Percentiles rank a stretch among this genome's conserved stretches.
phyloP scores from a whole-genome alignment of 1,140 invertebrate species.

The roundworm (Caenorhabditis elegans) region DNA sequence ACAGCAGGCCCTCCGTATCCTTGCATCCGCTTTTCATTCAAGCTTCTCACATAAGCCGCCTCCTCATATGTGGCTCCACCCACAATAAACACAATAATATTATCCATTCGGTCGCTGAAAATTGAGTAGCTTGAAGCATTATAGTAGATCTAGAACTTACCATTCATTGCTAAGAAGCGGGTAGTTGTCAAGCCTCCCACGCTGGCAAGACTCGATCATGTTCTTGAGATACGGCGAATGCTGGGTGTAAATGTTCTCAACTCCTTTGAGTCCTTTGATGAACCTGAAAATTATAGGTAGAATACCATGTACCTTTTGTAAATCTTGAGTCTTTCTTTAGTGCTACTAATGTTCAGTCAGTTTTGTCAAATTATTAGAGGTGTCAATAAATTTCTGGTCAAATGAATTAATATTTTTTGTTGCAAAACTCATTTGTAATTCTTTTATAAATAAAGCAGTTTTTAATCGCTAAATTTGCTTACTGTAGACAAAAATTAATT shows the following conservation, averaged over 20 bases:
- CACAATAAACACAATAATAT: conserved; percentile 90
- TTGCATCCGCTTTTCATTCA: conserved; percentile 73
- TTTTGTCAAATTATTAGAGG: too few relatives aligned
- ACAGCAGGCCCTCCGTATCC: conserved; percentile 76
- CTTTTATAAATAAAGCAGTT: too few relatives aligned
- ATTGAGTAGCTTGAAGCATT: not conserved
- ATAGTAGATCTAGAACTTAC: not conserved
- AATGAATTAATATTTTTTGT: too few relatives aligned
- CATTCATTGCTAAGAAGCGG: conserved; percentile 14
- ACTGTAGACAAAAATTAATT: too few relatives aligned
- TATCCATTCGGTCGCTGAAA: conserved; percentile 71
- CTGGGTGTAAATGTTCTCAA: conserved; percentile 66
- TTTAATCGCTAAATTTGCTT: too few relatives aligned
- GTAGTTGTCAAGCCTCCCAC: conserved; percentile 47
- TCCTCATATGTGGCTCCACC: conserved; percentile 98
- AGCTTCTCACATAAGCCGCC: conserved; percentile 80
- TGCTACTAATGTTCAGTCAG: too few relatives aligned
- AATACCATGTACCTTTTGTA: too few relatives aligned
- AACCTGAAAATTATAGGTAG: conserved; percentile 50
- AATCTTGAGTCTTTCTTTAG: too few relatives aligned
- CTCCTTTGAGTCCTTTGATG: conserved; percentile 66
- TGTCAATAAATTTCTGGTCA: too few relatives aligned
- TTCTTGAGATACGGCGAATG: conserved; percentile 62
- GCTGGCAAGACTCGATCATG: conserved; percentile 53
- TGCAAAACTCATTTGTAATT: too few relatives aligned